Base-by-base conservation (phyloP, 2,797 vertebrate species). In the Vireo griseus region DNA sequence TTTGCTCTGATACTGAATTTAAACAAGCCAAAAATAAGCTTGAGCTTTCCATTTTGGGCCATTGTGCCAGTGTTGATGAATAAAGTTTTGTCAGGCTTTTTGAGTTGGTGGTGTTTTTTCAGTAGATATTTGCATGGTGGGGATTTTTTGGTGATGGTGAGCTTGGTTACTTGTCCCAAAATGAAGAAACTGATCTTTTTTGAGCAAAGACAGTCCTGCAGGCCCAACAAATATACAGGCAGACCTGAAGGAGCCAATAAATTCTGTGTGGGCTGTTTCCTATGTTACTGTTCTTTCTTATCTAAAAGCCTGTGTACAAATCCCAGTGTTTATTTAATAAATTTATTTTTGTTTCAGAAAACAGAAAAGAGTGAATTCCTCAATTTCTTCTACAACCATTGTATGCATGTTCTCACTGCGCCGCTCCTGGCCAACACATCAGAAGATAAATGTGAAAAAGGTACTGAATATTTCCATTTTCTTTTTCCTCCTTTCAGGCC, bases 321-420 rank as follows among this genome's bases (percentile, higher is more conserved):
- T 77, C 19, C 3, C 3, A 59, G 10, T 24, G 17, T 66, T 79
- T 95, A 65, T 66, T 79, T 95, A 65, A 75, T 72, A 4, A 77
- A 78, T 44, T 31, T 87, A 4, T 94, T 50, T 92, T 71, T 95
- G 80, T 96, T 97, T 92, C 75, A 99, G 99, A 99, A 99, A 99
- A 99, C 99, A 0, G 99, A 99, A 97, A 99, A 99, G 98, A 99
- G 99, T 2, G 99, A 99, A 91, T 99, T 99, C 96, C 98, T 99
- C 90, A 99, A 99, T 98, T 99, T 99, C 97, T 99, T 99, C 98
- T 99, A 99, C 97, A 99, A 99, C 97, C 99, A 99, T 98, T 99
- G 99, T 97, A 99, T 99, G 99, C 99, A 99, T 24, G 99, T 99
- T 67, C 98, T 99, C 71, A 99, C 99, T 5, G 99, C 99, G 58